Base-by-base conservation (phyloP, 2,888 invertebrate species). In the Leptopilina myrica region DNA sequence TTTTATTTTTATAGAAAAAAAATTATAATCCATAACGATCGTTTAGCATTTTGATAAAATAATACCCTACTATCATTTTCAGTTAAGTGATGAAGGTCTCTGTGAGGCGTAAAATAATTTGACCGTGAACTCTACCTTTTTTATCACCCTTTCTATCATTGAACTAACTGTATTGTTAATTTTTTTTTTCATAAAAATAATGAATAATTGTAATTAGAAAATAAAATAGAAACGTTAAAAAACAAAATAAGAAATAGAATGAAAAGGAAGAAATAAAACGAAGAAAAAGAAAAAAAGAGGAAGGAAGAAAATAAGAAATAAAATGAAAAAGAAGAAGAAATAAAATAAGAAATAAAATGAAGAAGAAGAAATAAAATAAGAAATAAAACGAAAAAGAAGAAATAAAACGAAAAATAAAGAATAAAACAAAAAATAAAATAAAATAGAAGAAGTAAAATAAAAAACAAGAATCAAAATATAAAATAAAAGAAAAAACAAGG, bases 61-160 rank as follows among this genome's bases (percentile, higher is more conserved):
- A 62, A 20, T 62, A 62, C 62, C 6, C 9, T 2, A 20, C 49
- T 20, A 62, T 62, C 62, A 62, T 62, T 62, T 33, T 62, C 9
- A 62, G 9, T 62, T 62, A 62, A 20, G 62, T 62, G 62, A 62
- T 62, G 62, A 62, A 62, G 62, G 62, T 62, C 62, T 62, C 20
- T 62, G 15, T 62, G 62, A 62, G 62, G 62, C 62, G 62, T 62
- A 62, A 62, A 62, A 62, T 62, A 62, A 62, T 62, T 62, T 62
- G 62, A 15, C 62, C 62, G 20, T 62, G 62, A 62, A 62, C 62
- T 62, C 15, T 62, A 62, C 62, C 62, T 62, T 62, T 62, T 62
- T 62, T 62, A 62, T 62, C 62, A 62, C 8, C 20, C 62, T 62
- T 62, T 15, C 15, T 20, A 62, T 20, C 62, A 62, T 62, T 62